Conservation (phyloP, 2,888 invertebrate genomes). For the Petrophora chlorosata region DNA sequence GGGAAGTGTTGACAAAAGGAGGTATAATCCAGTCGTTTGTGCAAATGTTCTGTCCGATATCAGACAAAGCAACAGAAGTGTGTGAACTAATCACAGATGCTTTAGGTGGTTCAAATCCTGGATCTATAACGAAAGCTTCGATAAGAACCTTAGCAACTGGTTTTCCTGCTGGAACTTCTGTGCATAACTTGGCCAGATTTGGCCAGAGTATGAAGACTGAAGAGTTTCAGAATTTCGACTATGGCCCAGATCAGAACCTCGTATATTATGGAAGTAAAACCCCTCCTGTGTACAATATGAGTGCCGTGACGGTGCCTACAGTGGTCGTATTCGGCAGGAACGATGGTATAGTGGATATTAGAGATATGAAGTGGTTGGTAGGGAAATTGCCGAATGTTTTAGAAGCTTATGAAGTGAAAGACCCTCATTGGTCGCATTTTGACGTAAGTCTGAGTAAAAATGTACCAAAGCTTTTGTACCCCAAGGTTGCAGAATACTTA, state of each 20-base stretch:
- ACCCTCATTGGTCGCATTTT: slow-evolving; percentile 58
- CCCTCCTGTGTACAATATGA: slow-evolving; percentile 58
- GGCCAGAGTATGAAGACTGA: slow-evolving; percentile 51
- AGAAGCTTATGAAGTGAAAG: slow-evolving; percentile 79
- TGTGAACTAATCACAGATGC: slow-evolving; percentile 49
- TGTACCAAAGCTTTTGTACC: slow-evolving; percentile 34
- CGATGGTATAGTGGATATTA: slow-evolving; percentile 84
- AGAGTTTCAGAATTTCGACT: slow-evolving; percentile 58
- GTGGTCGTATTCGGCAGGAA: slow-evolving; percentile 59
- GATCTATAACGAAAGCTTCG: slow-evolving; percentile 51
- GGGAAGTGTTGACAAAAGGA: slow-evolving; percentile 55
- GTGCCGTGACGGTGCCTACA: slow-evolving; percentile 52
- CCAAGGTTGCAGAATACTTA: slow-evolving; percentile 68
- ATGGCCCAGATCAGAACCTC: slow-evolving; percentile 54
- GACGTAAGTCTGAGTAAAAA: slow-evolving; percentile 36
- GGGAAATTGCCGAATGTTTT: slow-evolving; percentile 82
- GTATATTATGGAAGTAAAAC: slow-evolving; percentile 48
- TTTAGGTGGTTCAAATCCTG: slow-evolving; percentile 46
- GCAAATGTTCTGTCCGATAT: slow-evolving; percentile 52
- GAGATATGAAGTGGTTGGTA: slow-evolving; percentile 81
- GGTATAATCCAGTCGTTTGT: slow-evolving; percentile 47
- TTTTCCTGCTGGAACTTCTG: slow-evolving; percentile 60
- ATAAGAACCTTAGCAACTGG: slow-evolving; percentile 45
- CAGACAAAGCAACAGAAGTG: slow-evolving; percentile 37
- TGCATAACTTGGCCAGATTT: slow-evolving; percentile 57